A percentile compares a stretch with the other conserved stretches of the same genome.
phyloP scores from a whole-genome alignment of 2,113 vertebrate genomes.

The Myotis lucifugus region DNA sequence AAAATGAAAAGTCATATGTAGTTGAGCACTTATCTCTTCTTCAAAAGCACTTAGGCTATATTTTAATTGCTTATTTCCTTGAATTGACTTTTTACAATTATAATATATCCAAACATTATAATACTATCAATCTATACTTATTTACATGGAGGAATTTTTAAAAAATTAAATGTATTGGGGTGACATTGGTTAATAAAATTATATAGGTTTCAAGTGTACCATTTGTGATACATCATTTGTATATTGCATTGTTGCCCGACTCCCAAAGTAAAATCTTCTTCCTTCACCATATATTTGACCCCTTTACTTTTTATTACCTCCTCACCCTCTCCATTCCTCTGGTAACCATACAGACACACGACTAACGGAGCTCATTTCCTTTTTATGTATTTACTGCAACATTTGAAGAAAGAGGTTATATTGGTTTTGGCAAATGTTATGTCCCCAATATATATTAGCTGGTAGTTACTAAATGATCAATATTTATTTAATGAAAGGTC shows the following conservation, averaged over 20 bases:
- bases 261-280: background rate
- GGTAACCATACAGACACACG: background rate
- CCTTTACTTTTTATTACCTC: background rate
- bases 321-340: background rate
- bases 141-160: background rate
- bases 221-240: background rate
- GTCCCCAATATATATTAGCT: background rate
- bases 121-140: background rate
- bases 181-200: background rate
- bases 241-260: background rate
- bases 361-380: background rate
- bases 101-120: background rate
- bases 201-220: background rate
- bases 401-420: background rate
- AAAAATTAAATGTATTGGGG: background rate
- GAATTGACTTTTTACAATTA: background rate
- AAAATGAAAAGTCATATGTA: background rate
- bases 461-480: background rate
- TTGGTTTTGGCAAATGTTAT: conserved; percentile 1
- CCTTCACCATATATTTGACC: background rate
- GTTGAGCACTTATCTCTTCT: background rate
- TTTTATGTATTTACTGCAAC: background rate
- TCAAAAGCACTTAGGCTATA: background rate
- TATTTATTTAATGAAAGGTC: background rate
- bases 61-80: background rate